These are phyloP conservation scores for Drosophila bifasciata DNA, from an alignment of 1,140 invertebrate species.

Conservation along the genomic window DNA sequence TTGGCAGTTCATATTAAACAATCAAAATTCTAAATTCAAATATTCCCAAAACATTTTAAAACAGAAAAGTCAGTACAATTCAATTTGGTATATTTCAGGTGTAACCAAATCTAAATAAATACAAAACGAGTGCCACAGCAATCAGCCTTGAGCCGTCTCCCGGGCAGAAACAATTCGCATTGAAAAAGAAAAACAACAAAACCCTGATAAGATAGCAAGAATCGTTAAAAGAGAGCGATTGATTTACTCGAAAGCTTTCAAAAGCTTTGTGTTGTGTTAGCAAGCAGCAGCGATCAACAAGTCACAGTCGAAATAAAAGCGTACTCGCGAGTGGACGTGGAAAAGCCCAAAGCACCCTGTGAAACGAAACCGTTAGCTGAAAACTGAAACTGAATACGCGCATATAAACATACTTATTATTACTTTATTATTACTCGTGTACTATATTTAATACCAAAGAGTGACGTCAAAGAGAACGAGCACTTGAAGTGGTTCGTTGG, in stretches of 20 bases:
- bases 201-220: conserved; percentile 17
- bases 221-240: conserved; percentile 11
- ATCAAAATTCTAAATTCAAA: background rate
- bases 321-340: conserved; percentile 46
- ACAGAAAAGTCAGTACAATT: too few species aligned
- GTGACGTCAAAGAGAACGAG: conserved; percentile 34
- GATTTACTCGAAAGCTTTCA: conserved; percentile 15
- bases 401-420: conserved; percentile 9
- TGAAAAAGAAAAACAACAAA: conserved; percentile 1
- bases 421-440: conserved; percentile 32
- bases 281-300: conserved; percentile 39
- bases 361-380: conserved; percentile 43
- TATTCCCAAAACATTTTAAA: background rate
- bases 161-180: background rate
- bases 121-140: too few species aligned
- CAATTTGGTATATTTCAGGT: conserved; percentile 22
- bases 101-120: too few species aligned
- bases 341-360: conserved; percentile 12
- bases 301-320: conserved; percentile 45
- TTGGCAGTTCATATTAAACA: background rate
- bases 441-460: conserved; percentile 35
- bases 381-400: conserved; percentile 16
- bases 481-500: conserved; percentile 25
- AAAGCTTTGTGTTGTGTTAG: conserved; percentile 18
- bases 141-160: too few species aligned